Percentiles rank a stretch among this genome's conserved stretches.
Conservation (phyloP, 1,140 invertebrate species). For the Cotesia glomerata region DNA sequence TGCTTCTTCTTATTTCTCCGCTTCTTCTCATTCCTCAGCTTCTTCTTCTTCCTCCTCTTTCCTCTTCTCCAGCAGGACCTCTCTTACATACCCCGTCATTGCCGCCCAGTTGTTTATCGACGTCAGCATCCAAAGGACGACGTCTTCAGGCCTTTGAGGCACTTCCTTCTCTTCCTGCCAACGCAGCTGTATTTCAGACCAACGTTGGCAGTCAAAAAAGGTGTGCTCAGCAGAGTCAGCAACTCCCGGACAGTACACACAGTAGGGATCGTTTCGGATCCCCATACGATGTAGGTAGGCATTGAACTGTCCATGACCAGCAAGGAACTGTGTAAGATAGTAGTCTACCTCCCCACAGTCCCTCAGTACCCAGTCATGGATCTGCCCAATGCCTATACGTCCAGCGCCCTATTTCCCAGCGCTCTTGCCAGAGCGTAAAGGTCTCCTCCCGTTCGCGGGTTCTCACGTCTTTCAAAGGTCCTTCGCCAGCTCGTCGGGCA, state of each 20-base stretch:
- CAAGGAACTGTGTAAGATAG: too few species aligned
- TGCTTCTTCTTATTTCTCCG: too few species aligned
- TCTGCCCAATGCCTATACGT: neutral
- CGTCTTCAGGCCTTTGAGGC: too few species aligned
- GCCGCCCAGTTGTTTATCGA: neutral
- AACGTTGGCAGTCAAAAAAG: too few species aligned
- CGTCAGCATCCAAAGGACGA: neutral
- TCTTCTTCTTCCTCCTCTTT: neutral
- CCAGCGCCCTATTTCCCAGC: neutral
- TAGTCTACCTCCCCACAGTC: neutral
- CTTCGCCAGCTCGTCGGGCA: constrained; percentile 24
- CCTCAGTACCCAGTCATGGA: neutral
- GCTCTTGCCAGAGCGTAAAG: neutral
- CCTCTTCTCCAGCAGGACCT: neutral
- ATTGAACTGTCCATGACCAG: neutral
- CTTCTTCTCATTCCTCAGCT: neutral
- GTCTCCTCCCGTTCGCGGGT: neutral
- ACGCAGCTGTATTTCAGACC: too few species aligned
- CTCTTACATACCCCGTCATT: neutral
- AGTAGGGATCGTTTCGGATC: neutral
- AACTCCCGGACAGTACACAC: too few species aligned
- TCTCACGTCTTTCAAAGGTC: neutral
- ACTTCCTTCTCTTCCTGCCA: too few species aligned
- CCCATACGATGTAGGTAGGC: neutral
- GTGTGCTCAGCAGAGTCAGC: too few species aligned